A percentile compares a stretch with the other conserved stretches of the same genome.
phyloP scores from a whole-genome alignment of 1,140 invertebrate genomes.

The Trinorchestia longiramus region DNA sequence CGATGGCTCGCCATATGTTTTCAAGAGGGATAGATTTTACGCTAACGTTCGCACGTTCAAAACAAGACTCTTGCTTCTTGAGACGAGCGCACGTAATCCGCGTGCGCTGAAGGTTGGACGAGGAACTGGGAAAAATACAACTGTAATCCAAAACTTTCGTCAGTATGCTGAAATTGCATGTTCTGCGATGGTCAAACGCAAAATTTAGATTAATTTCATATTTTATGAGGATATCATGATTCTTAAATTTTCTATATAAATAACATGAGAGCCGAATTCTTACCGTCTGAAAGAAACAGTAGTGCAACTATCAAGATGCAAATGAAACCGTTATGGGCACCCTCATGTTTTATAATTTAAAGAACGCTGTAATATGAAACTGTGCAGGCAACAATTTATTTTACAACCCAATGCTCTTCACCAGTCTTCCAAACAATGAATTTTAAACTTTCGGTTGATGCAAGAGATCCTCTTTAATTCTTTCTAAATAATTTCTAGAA shows the following conservation, averaged over 20 bases:
- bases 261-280: not conserved
- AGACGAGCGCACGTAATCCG: not conserved
- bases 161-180: not conserved
- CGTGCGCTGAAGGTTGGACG: not conserved
- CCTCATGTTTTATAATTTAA: not conserved
- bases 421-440: not conserved
- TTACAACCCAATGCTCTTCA: not conserved
- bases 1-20: constrained; percentile 36
- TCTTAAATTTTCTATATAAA: not conserved
- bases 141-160: not conserved
- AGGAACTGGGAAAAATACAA: not conserved
- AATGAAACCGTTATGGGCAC: not conserved
- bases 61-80: not conserved
- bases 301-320: not conserved
- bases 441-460: not conserved
- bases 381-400: not conserved
- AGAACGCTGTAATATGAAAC: not conserved
- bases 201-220: not conserved
- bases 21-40: not conserved
- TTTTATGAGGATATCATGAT: not conserved
- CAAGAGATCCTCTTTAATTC: not conserved
- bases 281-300: not conserved
- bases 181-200: not conserved
- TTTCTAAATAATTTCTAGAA: not conserved
- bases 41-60: not conserved